Conservation (phyloP, 2,113 vertebrate species). For the Strix uralensis region DNA sequence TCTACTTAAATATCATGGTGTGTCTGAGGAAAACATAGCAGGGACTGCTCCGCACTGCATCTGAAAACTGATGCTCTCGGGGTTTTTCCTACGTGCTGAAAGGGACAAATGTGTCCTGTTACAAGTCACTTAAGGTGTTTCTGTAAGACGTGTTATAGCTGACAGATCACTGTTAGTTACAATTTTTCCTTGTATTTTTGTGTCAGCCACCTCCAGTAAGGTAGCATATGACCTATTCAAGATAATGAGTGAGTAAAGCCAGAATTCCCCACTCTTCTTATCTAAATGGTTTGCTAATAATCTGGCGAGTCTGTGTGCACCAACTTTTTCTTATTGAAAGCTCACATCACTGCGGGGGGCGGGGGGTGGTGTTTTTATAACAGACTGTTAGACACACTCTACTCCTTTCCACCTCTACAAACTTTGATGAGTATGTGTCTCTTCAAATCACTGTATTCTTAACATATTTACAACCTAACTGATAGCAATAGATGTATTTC, state of each 20-base stretch:
- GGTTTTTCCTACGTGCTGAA: background rate
- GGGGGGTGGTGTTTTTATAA: conserved; percentile 54
- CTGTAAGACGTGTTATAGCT: background rate
- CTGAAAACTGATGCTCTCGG: background rate
- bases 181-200: background rate
- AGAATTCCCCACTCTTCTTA: background rate
- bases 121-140: background rate
- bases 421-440: background rate
- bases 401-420: conserved; percentile 21
- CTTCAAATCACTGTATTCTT: conserved; percentile 44
- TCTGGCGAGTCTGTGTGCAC: background rate
- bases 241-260: background rate
- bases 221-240: background rate
- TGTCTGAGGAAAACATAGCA: background rate
- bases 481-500: conserved; percentile 70
- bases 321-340: conserved; percentile 36
- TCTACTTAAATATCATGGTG: background rate
- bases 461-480: conserved; percentile 35
- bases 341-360: conserved; percentile 2
- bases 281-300: conserved; percentile 15
- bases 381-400: conserved; percentile 54
- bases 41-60: background rate
- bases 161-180: conserved; percentile 15
- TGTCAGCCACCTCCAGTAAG: background rate
- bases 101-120: background rate